Conservation (phyloP, 2,113 vertebrate species). For the Cottus gobio region DNA sequence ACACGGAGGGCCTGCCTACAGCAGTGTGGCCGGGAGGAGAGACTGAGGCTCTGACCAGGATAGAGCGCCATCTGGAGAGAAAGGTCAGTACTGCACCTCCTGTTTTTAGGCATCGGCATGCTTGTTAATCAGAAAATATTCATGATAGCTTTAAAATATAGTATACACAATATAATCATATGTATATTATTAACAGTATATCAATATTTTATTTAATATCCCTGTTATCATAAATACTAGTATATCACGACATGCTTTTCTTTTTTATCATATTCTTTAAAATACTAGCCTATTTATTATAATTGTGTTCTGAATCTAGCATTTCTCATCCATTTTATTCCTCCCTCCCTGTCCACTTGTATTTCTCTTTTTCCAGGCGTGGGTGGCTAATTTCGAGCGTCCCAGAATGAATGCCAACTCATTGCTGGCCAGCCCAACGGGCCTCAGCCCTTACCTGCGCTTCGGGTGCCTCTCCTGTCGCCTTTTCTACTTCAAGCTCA, state of each 20-base stretch:
- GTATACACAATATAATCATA: too few species aligned
- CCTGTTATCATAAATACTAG: neutral
- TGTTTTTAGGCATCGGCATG: neutral
- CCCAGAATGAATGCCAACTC: conserved; percentile 86
- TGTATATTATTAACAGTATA: too few species aligned
- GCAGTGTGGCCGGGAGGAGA: conserved; percentile 86
- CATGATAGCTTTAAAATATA: neutral
- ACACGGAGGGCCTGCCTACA: conserved; percentile 79
- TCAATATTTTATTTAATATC: neutral
- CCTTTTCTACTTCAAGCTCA: conserved; percentile 86
- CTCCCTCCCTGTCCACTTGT: neutral
- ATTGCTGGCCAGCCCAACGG: conserved; percentile 83
- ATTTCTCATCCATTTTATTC: neutral
- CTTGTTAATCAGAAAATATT: neutral
- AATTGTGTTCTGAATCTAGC: neutral
- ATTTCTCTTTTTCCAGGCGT: conserved; percentile 69
- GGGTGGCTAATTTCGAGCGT: conserved; percentile 86
- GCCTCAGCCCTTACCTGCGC: conserved; percentile 84
- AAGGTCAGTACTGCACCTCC: conserved; percentile 79
- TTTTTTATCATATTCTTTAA: neutral
- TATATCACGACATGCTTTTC: neutral
- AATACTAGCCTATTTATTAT: neutral
- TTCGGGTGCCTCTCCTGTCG: conserved; percentile 85
- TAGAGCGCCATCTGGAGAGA: conserved; percentile 85
- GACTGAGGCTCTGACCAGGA: conserved; percentile 82